These are phyloP conservation scores for Caradrina kadenii DNA, from an alignment of 2,888 invertebrate genomes.

Conservation along the genomic window DNA sequence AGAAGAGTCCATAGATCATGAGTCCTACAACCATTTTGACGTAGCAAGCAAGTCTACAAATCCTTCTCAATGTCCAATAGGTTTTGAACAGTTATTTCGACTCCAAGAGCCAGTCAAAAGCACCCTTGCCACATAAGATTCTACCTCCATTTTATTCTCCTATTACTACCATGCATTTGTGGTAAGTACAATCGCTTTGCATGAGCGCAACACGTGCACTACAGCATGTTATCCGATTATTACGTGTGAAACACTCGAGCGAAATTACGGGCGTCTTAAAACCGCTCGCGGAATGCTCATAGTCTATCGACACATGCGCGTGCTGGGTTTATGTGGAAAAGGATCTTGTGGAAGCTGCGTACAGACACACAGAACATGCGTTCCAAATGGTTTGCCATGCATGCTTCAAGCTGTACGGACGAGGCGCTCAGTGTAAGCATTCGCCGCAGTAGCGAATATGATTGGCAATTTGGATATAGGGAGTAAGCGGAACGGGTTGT, in stretches of 20 bases:
- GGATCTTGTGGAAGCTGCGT: too few species aligned
- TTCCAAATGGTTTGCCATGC: too few species aligned
- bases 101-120: slow-evolving; percentile 11
- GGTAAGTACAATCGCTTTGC: slow-evolving; percentile 68
- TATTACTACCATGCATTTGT: slow-evolving; percentile 54
- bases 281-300: slow-evolving; percentile 76
- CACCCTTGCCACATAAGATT: slow-evolving; percentile 26
- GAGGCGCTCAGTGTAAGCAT: too few species aligned
- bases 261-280: slow-evolving; percentile 84
- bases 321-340: slow-evolving; percentile 61
- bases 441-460: too few species aligned
- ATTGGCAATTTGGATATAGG: too few species aligned
- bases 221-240: slow-evolving; percentile 82
- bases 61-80: neutral
- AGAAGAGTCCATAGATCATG: too few species aligned
- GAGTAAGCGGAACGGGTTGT: too few species aligned
- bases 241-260: slow-evolving; percentile 82
- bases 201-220: slow-evolving; percentile 74
- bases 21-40: too few species aligned
- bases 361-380: too few species aligned
- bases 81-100: slow-evolving; percentile 12
- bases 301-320: slow-evolving; percentile 67
- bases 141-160: slow-evolving; percentile 41
- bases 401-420: too few species aligned
- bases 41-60: neutral